Percentiles rank a stretch among this genome's conserved stretches.
Evolutionary conservation across 2,797 vertebrate genomes (phyloP).

Genomic region (Epinephelus malabaricus): DNA sequence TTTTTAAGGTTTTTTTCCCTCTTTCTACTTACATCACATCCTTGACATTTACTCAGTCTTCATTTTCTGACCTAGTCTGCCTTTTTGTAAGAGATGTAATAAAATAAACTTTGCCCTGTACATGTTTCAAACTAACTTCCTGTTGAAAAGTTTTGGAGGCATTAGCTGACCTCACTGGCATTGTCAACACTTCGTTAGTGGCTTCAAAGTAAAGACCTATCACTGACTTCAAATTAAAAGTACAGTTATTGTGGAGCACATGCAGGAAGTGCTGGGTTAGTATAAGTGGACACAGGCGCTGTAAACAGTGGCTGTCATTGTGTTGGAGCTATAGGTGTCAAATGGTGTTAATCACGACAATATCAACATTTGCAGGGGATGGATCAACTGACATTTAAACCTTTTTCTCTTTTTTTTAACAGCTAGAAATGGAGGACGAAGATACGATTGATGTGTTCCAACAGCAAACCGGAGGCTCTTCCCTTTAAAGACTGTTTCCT

Average conservation of each 20-base stretch:
- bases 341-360: background rate
- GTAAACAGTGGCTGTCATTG: too few species aligned
- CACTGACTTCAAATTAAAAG: background rate
- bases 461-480: conserved; percentile 92
- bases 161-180: background rate
- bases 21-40: background rate
- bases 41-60: background rate
- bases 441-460: conserved; percentile 96
- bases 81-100: background rate
- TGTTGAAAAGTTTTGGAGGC: background rate
- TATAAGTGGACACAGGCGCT: too few species aligned
- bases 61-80: background rate
- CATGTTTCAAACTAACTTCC: background rate
- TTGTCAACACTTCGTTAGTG: background rate
- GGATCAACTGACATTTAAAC: conserved; percentile 5
- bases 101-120: background rate
- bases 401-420: conserved; percentile 34
- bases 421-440: conserved; percentile 98
- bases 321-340: background rate
- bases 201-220: background rate
- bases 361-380: background rate
- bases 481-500: conserved; percentile 81
- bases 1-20: background rate
- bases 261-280: background rate
- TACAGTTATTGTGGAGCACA: background rate